These are phyloP conservation scores for Criorhina ranunculi DNA, from an alignment of 2,888 invertebrate species.

Conservation along the genomic window DNA sequence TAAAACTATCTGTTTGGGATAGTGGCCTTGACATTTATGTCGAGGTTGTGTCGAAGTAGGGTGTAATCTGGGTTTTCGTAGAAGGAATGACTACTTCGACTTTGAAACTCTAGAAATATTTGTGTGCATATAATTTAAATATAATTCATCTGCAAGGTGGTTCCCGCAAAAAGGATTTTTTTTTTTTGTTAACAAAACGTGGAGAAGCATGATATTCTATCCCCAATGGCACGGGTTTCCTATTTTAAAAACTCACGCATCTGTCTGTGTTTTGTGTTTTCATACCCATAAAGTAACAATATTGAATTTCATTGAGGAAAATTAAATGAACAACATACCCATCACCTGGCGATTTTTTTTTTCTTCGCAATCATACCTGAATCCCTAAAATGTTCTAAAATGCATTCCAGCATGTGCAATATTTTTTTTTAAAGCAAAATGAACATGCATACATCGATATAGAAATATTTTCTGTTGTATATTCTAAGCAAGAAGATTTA, in stretches of 20 bases:
- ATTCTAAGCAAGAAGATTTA: neutral
- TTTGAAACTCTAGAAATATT: no score
- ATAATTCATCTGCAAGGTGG: no score
- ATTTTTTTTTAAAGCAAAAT: neutral
- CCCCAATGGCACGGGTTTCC: slow-evolving; percentile 7
- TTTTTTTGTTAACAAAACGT: no score
- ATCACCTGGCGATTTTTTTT: slow-evolving; percentile 39
- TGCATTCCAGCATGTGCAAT: slow-evolving; percentile 23
- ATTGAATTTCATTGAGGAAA: slow-evolving; percentile 37
- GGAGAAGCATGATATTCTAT: no score
- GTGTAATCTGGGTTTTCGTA: no score
- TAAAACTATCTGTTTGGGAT: no score
- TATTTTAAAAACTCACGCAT: slow-evolving; percentile 19
- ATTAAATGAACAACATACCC: slow-evolving; percentile 38
- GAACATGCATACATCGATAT: neutral
- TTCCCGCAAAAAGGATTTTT: no score
- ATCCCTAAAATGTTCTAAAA: neutral
- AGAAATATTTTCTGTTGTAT: neutral
- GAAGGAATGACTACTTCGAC: no score
- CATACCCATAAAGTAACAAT: slow-evolving; percentile 27
- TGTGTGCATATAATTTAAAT: no score
- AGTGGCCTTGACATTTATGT: no score
- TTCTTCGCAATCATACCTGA: slow-evolving; percentile 12
- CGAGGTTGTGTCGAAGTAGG: no score
- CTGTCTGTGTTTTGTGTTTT: slow-evolving; percentile 17